A percentile compares a stretch with the other conserved stretches of the same genome.
Evolutionary conservation across 2,113 vertebrate species (phyloP).

Genomic region (Paraplagusia blochii): DNA sequence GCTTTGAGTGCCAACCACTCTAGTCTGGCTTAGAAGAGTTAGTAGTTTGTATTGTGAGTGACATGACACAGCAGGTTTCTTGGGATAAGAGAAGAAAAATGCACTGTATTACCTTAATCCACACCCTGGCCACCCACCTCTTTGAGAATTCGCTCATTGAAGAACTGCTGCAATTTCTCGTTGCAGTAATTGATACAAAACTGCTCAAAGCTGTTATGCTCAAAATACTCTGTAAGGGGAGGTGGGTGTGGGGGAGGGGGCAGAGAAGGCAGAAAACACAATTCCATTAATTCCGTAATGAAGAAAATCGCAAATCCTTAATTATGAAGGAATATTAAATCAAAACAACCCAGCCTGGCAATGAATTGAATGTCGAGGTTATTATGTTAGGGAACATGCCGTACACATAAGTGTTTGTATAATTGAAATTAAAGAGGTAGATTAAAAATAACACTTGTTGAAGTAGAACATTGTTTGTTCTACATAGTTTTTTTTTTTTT

Average conservation of each 20-base stretch:
- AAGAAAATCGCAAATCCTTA: slow-evolving; percentile 20
- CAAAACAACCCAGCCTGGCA: slow-evolving; percentile 10
- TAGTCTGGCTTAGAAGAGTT: slow-evolving; percentile 11
- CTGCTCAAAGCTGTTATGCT: slow-evolving; percentile 99
- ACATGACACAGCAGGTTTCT: slow-evolving; percentile 29
- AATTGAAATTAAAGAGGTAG: not conserved
- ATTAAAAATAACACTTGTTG: not conserved
- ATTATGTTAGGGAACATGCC: slow-evolving; percentile 11
- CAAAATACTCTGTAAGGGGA: slow-evolving; percentile 99
- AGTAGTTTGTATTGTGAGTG: slow-evolving; percentile 21
- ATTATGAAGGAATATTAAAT: slow-evolving; percentile 41
- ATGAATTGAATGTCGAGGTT: slow-evolving; percentile 25
- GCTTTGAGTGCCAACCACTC: slow-evolving; percentile 6
- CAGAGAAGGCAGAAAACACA: slow-evolving; percentile 43
- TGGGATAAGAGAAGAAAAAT: slow-evolving; percentile 19
- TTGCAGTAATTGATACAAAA: slow-evolving; percentile 99
- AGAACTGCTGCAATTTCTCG: slow-evolving; percentile 98
- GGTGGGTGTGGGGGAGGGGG: slow-evolving; percentile 36
- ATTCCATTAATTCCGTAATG: slow-evolving; percentile 41
- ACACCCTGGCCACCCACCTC: slow-evolving; percentile 80
- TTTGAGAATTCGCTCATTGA: slow-evolving; percentile 98
- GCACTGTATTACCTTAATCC: slow-evolving; percentile 16
- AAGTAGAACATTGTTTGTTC: too few species aligned
- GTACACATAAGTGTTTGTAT: slow-evolving; percentile 19
- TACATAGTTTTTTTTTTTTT: too few species aligned